Conservation (phyloP, 2,888 invertebrate genomes). For the Folsomia manolachei region DNA sequence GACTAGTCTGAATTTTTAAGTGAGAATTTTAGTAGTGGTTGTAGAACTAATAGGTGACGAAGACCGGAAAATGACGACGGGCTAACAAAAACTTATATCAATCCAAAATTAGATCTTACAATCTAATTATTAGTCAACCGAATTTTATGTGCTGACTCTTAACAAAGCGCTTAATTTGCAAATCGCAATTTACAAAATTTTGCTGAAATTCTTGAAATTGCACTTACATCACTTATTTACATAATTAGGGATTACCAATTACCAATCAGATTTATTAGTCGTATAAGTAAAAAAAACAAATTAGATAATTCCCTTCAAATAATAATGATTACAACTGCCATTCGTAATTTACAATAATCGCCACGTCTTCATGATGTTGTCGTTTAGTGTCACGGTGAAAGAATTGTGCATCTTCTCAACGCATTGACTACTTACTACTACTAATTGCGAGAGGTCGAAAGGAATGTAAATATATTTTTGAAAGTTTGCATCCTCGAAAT, state of each 20-base stretch:
- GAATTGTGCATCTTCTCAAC: background rate
- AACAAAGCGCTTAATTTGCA: background rate
- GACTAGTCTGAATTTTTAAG: slow-evolving; percentile 7
- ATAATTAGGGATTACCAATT: background rate
- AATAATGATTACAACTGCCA: background rate
- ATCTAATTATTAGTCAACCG: background rate
- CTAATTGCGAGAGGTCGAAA: too few species aligned
- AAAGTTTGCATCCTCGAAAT: background rate
- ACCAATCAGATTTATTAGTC: background rate
- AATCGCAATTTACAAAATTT: background rate
- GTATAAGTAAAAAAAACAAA: background rate
- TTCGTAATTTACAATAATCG: background rate
- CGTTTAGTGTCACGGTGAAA: too few species aligned
- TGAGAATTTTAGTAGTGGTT: background rate
- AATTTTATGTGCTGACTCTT: background rate
- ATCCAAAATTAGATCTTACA: background rate
- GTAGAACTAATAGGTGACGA: background rate
- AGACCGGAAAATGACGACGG: background rate
- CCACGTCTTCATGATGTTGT: background rate
- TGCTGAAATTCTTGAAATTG: background rate
- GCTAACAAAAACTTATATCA: background rate
- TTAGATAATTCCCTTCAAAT: background rate
- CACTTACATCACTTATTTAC: background rate
- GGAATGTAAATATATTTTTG: slow-evolving; percentile 1
- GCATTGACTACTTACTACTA: background rate